These are phyloP conservation scores for Diphyllodes magnificus DNA, from an alignment of 2,113 vertebrate genomes.

Conservation along the genomic window DNA sequence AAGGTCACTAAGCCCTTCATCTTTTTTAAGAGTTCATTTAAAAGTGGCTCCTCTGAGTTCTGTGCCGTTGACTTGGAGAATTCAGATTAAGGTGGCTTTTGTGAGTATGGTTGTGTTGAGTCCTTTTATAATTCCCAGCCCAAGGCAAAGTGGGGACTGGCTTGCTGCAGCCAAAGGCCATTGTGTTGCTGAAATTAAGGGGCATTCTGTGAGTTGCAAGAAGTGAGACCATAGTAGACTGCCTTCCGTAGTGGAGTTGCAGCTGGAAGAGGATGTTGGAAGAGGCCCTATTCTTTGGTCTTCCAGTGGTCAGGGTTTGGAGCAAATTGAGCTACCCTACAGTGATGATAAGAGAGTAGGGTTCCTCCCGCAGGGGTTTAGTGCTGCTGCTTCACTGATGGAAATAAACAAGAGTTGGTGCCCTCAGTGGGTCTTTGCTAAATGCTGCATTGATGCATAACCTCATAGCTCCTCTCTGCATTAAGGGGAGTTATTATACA, in stretches of 20 bases:
- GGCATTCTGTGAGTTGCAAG: background rate
- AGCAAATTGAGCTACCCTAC: background rate
- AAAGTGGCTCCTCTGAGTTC: background rate
- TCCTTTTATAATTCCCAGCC: background rate
- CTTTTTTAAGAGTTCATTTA: background rate
- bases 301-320: background rate
- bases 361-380: background rate
- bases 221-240: background rate
- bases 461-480: background rate
- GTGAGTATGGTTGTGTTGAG: background rate
- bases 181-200: fast-evolving
- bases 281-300: background rate
- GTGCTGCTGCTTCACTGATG: background rate
- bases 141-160: background rate
- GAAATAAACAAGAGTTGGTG: background rate
- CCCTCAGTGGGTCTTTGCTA: background rate
- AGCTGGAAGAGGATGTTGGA: background rate
- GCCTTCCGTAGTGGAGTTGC: background rate
- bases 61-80: background rate
- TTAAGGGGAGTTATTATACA: background rate
- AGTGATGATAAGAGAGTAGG: background rate
- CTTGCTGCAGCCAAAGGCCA: background rate
- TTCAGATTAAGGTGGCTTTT: background rate
- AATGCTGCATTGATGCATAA: background rate
- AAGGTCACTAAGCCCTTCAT: background rate